Base-by-base conservation (phyloP, 2,113 vertebrate genomes). In the Microtus pennsylvanicus region DNA sequence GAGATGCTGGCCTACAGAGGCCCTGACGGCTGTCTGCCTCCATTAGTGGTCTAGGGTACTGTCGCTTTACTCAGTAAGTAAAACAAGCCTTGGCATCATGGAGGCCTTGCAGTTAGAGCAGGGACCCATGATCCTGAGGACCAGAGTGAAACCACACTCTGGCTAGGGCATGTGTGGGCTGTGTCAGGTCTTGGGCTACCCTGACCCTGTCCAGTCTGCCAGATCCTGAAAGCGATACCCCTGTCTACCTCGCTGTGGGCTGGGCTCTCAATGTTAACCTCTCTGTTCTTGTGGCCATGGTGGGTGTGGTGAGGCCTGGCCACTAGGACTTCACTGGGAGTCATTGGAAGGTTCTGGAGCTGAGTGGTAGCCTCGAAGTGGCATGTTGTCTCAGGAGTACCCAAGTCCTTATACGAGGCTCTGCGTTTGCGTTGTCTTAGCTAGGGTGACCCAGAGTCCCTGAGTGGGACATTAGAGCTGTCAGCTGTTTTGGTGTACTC, bases 401-500 rank as follows among this genome's bases (percentile, higher is more conserved):
- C 42, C 4, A 5, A 21, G 38, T 13, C n/a, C 24, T 65, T 12
- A 0, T 55, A 58, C 3, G 0, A 17, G 78, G 70, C 69, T 65
- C 19, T 5, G 12, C 14, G 11, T 42, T 50, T 3, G 3, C 2
- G 0, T 7, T 16, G 4, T 45, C 50, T 52, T 61, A 16, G 35
- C n/a, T 0, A 17, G 87, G 35, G 16, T 0, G 21, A 42, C 7
- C 28, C 63, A 26, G 94, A 33, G 52, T 35, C 17, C 21, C 52
- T 35, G 0, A 77, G 35, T 7, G 4, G 55, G 45, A 22, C 81
- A 75, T 28, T 14, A 77, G 89, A 55, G 16, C 61, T 3, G 14
- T 76, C 12, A 16, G 28, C 50, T 67, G 65, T 30, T 12, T 1
- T 1, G 19, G 42, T 0, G 35, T 0, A 11, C 19, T 80, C 67